Evolutionary conservation across 2,113 vertebrate species (phyloP), one percentile per base, ranked within the genome.

Genomic region (Pachycephala philippinensis): DNA sequence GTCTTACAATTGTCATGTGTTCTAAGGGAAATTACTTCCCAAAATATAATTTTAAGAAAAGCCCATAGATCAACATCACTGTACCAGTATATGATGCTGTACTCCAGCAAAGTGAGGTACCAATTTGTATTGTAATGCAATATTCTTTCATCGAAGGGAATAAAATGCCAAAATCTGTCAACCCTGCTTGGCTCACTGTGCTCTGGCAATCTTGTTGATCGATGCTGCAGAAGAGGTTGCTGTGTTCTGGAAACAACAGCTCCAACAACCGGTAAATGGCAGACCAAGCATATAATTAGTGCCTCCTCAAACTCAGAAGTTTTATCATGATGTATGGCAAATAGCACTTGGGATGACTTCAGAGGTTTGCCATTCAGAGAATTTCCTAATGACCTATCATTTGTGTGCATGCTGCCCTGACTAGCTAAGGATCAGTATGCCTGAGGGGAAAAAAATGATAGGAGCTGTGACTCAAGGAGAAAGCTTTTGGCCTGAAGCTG

Each of bases 371-470:
- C 88, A 74, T 90, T 94, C 87, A 66, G 75, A 96, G 63, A 87
- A 83, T 93, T 78, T 96, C 75, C 82, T 95, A 91, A 91, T 88
- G 63, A 93, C 54, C 49, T 70, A 60, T 91, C 71, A 84, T 75
- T 70, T 54, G 42, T 69, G 54, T 39, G 54, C 52, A 47, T 30
- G 49, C 45, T 85, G 69, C 66, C 84, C 70, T 83, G 45, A 65
- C 50, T 88, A 80, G 42, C 88, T 86, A 65, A 70, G 71, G 75
- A 95, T 88, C 90, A 86, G 50, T 26, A 49, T 64, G 87, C 93
- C 77, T 30, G 22, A 70, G 44, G 52, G 78, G 42, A 5, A 49
- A 63, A 63, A 77, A 89, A 33, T 37, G 3, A 95, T 16, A 50
- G 74, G 45, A 90, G 54, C 78, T 77, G 21, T 70, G 75, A 69